A percentile compares a stretch with the other conserved stretches of the same genome.
These are phyloP conservation scores for Agrochola circellaris DNA, from an alignment of 2,888 invertebrate species.

Conservation along the genomic window DNA sequence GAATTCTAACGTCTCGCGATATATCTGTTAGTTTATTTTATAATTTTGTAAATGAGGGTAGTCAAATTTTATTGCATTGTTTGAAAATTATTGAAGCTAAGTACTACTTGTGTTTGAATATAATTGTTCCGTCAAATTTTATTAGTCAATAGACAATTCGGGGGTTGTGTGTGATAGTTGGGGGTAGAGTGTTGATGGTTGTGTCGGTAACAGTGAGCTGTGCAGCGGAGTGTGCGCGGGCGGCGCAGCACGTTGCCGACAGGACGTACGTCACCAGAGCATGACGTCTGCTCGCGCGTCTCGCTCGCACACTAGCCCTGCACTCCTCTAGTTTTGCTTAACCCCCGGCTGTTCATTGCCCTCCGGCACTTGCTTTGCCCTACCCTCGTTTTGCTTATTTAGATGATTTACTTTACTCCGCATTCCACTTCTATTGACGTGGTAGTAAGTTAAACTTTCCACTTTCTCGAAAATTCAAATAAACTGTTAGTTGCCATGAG, in stretches of 20 bases:
- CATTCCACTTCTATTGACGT: slow-evolving; percentile 44
- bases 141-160: slow-evolving; percentile 14
- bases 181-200: slow-evolving; percentile 28
- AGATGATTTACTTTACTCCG: slow-evolving; percentile 65
- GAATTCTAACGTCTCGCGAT: slow-evolving; percentile 20
- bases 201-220: slow-evolving; percentile 66
- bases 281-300: slow-evolving; percentile 80
- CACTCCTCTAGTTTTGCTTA: slow-evolving; percentile 71
- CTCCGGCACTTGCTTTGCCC: slow-evolving; percentile 72
- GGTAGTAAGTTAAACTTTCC: slow-evolving; percentile 15
- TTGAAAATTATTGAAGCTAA: slow-evolving; percentile 24
- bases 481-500: slow-evolving; percentile 1
- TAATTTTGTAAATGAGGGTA: slow-evolving; percentile 61
- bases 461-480: slow-evolving; percentile 22
- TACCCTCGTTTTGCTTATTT: slow-evolving; percentile 77
- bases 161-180: slow-evolving; percentile 18
- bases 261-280: slow-evolving; percentile 84
- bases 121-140: slow-evolving; percentile 10
- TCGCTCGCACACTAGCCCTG: slow-evolving; percentile 72
- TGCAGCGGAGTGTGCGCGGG: slow-evolving; percentile 50
- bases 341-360: slow-evolving; percentile 80
- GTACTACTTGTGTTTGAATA: not conserved
- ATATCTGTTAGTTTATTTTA: slow-evolving; percentile 17
- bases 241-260: slow-evolving; percentile 74
- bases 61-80: slow-evolving; percentile 39